phyloP scores from a whole-genome alignment of 1,140 invertebrate species.

The Drosophila kurseongensis region DNA sequence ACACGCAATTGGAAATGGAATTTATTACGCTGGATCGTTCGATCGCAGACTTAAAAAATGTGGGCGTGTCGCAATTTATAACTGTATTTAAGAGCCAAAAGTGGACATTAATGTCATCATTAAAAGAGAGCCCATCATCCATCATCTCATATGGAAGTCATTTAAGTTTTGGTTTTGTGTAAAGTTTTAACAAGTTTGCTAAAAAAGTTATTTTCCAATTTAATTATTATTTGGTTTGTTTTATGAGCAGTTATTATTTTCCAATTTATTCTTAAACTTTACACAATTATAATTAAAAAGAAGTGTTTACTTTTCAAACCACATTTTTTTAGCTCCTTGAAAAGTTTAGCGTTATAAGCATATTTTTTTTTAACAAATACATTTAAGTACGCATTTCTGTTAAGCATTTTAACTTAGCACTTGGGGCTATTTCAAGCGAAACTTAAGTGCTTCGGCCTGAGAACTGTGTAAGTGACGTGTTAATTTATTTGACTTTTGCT shows the following conservation, averaged over 20 bases:
- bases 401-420: conserved; percentile 13
- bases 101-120: conserved; percentile 58
- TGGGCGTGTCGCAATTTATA: conserved; percentile 53
- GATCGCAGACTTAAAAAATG: conserved; percentile 13
- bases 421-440: conserved; percentile 7
- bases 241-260: neutral
- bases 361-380: conserved; percentile 2
- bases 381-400: conserved; percentile 9
- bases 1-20: conserved; percentile 52
- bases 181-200: neutral
- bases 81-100: conserved; percentile 32
- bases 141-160: conserved; percentile 21
- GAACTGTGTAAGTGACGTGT: conserved; percentile 69
- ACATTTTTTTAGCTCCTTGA: no score
- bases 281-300: no score
- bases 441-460: conserved; percentile 22
- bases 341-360: neutral
- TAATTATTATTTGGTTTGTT: neutral
- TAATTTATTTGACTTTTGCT: conserved; percentile 77
- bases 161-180: conserved; percentile 1
- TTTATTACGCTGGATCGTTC: conserved; percentile 28
- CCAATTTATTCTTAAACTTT: neutral
- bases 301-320: neutral
- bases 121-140: conserved; percentile 32
- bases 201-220: neutral